phyloP scores from a whole-genome alignment of 2,888 invertebrate genomes.

The Rapana venosa region DNA sequence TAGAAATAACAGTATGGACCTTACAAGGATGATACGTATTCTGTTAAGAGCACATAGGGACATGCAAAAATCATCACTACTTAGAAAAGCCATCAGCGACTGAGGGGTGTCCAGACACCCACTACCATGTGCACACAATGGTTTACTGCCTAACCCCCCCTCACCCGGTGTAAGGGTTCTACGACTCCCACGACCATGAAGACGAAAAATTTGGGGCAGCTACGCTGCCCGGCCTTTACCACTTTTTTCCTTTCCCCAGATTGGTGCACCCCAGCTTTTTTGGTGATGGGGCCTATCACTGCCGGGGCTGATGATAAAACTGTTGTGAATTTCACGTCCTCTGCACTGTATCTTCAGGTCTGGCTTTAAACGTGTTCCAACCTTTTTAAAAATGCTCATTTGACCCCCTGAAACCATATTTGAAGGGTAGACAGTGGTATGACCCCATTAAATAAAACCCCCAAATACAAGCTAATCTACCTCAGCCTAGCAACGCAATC shows the following conservation, averaged over 20 bases:
- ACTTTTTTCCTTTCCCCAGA: background rate
- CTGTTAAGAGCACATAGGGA: too few relatives aligned
- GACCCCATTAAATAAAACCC: background rate
- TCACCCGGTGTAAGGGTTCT: background rate
- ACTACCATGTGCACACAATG: slow-evolving; percentile 11
- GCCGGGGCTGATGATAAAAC: slow-evolving; percentile 11
- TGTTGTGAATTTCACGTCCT: background rate
- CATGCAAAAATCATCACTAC: too few relatives aligned
- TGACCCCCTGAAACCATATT: background rate
- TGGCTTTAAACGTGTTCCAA: background rate
- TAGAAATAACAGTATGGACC: too few relatives aligned
- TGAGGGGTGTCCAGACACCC: slow-evolving; percentile 10
- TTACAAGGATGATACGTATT: too few relatives aligned
- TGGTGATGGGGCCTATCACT: background rate
- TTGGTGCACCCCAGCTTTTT: background rate
- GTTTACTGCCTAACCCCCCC: background rate
- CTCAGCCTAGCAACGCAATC: background rate
- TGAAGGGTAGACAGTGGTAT: slow-evolving; percentile 2
- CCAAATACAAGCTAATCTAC: background rate
- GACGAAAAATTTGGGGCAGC: slow-evolving; percentile 22
- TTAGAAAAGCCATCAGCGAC: too few relatives aligned
- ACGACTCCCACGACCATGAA: slow-evolving; percentile 13
- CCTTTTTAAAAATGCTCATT: background rate
- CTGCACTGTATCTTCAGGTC: background rate
- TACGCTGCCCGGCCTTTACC: slow-evolving; percentile 19